Conservation (phyloP, 2,888 invertebrate species). For the Chymomyza fuscimana region DNA sequence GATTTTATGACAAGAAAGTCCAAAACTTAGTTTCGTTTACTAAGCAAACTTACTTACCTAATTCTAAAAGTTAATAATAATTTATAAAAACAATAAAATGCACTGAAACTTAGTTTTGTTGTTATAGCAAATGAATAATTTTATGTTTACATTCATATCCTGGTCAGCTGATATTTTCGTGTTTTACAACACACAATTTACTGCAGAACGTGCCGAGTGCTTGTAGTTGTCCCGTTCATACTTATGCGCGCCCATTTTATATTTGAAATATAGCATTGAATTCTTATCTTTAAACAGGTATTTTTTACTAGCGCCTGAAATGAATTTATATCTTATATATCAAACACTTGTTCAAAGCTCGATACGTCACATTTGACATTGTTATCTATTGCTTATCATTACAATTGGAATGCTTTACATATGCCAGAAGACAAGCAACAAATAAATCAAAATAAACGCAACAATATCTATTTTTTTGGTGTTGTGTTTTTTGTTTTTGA, state of each 20-base stretch:
- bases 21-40: not conserved
- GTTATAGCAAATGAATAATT: too few species aligned
- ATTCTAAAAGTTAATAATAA: not conserved
- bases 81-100: not conserved
- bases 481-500: constrained; percentile 38
- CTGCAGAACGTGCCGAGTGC: not conserved
- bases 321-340: not conserved
- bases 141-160: not conserved
- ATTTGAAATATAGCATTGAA: constrained; percentile 13
- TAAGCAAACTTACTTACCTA: too few species aligned
- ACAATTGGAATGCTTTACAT: constrained; percentile 21
- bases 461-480: constrained; percentile 11
- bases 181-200: constrained; percentile 15
- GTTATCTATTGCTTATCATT: constrained; percentile 32
- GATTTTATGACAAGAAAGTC: not conserved
- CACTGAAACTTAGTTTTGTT: too few species aligned
- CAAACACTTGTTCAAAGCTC: constrained; percentile 2
- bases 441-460: constrained; percentile 5
- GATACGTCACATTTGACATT: constrained; percentile 15
- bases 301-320: not conserved
- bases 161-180: not conserved
- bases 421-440: constrained; percentile 26
- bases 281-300: not conserved
- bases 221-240: constrained; percentile 35
- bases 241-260: not conserved